Base-by-base conservation (phyloP, 2,113 vertebrate genomes). In the Elanus axillaris region DNA sequence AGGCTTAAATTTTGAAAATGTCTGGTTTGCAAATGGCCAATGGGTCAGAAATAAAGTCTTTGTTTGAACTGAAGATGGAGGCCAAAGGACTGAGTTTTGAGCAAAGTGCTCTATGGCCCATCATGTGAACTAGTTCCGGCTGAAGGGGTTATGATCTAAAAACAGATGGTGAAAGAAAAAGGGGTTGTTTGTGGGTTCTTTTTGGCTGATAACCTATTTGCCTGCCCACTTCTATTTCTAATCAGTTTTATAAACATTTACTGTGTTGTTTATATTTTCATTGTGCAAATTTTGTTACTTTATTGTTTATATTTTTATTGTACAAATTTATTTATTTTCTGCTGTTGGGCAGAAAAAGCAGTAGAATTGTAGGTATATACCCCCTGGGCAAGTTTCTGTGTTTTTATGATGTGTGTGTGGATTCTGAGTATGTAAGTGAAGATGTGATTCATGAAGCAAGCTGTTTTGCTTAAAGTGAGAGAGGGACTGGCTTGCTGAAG, bases 61-160 rank as follows among this genome's bases (percentile, higher is more conserved):
- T 50, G 20, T 43, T 85, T 56, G 17, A 89, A 15, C 6, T 53
- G 68, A 60, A 80, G 60, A 42, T 40, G 16, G 58, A 88, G 14
- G 23, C 52, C 26, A 29, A 75, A 91, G 27, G 36, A 50, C 16
- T 32, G 48, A 32, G 27, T 82, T 84, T 64, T 2, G 16, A 81
- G 27, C 3, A 1, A 89, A 59, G 14, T 42, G 9, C 38, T 83
- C 77, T 55, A 80, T 0, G 1, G 34, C 48, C n/a, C 0, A 0
- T 66, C 21, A 4, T 22, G 29, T 75, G 78, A 72, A 85, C 29
- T 68, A 40, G 23, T 63, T 50, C 40, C 78, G 31, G 27, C 7
- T 52, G 34, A 88, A 93, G 15, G 7, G 16, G 31, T 80, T 90
- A 17, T 1, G 0, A 25, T 48, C 17, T 68, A 56, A 87, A 87